Conservation (phyloP, 2,113 vertebrate species). For the Silurus glanis region DNA sequence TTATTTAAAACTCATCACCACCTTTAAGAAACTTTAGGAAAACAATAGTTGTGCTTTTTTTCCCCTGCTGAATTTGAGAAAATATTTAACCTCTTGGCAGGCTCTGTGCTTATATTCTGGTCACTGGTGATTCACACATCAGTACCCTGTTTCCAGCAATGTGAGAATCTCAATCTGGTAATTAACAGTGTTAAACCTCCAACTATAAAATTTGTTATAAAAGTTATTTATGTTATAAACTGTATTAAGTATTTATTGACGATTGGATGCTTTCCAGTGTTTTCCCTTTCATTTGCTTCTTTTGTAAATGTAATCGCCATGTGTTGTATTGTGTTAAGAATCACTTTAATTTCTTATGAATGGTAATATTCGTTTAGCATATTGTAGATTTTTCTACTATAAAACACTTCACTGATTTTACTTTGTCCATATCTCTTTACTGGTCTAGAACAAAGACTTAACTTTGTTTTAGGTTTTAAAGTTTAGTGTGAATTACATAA, state of each 20-base stretch:
- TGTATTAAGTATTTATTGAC: conserved; percentile 63
- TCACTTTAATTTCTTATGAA: conserved; percentile 7
- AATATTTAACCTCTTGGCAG: no score
- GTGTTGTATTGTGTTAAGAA: conserved; percentile 19
- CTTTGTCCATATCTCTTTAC: conserved; percentile 6
- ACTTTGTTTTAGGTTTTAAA: background rate
- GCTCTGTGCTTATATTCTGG: background rate
- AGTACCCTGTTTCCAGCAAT: background rate
- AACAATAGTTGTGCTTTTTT: background rate
- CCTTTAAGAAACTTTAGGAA: background rate
- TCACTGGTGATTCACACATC: background rate
- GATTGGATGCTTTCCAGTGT: conserved; percentile 37
- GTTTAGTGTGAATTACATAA: background rate
- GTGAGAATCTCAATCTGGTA: conserved; percentile 10
- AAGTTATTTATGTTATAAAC: conserved; percentile 70
- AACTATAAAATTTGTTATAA: conserved; percentile 62
- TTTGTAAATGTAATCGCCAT: conserved; percentile 29
- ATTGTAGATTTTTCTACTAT: conserved; percentile 31
- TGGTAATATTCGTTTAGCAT: background rate
- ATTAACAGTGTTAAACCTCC: conserved; percentile 4
- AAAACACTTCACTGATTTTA: conserved; percentile 16
- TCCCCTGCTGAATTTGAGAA: background rate
- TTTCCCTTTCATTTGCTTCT: conserved; percentile 16
- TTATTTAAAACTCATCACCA: background rate
- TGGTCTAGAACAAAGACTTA: background rate